Conservation (phyloP, 2,888 invertebrate species). For the Horisme vitalbata region DNA sequence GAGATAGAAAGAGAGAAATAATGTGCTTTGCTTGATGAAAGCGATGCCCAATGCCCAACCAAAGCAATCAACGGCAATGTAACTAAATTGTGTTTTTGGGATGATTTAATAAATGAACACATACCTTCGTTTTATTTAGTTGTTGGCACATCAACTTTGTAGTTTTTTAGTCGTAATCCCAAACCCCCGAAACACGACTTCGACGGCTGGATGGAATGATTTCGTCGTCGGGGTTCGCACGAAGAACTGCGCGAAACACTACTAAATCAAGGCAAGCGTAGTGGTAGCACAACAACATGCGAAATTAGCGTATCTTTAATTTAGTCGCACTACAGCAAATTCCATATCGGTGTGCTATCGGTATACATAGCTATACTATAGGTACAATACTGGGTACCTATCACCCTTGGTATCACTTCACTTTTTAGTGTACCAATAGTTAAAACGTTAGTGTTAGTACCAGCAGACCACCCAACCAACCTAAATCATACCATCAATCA, state of each 20-base stretch:
- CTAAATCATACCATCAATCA: no score
- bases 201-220: slow-evolving; percentile 83
- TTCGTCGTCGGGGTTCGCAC: slow-evolving; percentile 80
- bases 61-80: slow-evolving; percentile 65
- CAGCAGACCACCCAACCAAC: no score
- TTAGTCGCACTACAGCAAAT: slow-evolving; percentile 68
- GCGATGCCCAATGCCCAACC: slow-evolving; percentile 77
- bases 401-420: no score
- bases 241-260: slow-evolving; percentile 58
- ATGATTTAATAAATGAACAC: slow-evolving; percentile 49
- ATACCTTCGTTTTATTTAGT: slow-evolving; percentile 77
- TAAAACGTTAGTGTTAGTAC: no score
- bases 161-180: slow-evolving; percentile 77
- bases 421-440: no score
- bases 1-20: slow-evolving; percentile 68
- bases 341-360: slow-evolving; percentile 34
- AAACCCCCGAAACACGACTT: slow-evolving; percentile 81
- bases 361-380: slow-evolving; percentile 26
- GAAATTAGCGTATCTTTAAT: slow-evolving; percentile 47
- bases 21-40: slow-evolving; percentile 78
- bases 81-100: no score
- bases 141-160: slow-evolving; percentile 78
- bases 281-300: slow-evolving; percentile 37
- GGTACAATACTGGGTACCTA: no score
- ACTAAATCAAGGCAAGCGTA: slow-evolving; percentile 56